Conservation (phyloP, 1,140 invertebrate genomes). For the Drosophila ohnishii region DNA sequence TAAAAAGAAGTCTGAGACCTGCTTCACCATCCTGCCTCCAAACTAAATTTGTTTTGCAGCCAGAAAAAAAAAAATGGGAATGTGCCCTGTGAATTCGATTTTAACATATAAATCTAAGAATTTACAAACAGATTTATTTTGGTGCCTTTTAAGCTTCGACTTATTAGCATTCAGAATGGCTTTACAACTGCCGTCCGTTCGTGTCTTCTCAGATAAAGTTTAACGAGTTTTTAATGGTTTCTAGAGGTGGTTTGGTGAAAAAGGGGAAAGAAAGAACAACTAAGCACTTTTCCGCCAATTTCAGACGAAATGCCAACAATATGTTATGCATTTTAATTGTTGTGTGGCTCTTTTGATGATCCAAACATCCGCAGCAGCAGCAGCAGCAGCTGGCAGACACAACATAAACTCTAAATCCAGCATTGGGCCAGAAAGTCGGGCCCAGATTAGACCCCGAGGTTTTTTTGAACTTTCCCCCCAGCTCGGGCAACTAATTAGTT, state of each 20-base stretch:
- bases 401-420: constrained; percentile 22
- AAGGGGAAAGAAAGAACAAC: neutral
- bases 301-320: constrained; percentile 14
- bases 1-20: constrained; percentile 1
- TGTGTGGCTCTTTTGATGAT: constrained; percentile 18
- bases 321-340: constrained; percentile 24
- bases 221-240: constrained; percentile 25
- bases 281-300: constrained; percentile 6
- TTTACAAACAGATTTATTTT: constrained; percentile 7
- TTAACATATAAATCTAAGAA: constrained; percentile 9
- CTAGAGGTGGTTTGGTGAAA: neutral
- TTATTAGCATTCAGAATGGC: constrained; percentile 9
- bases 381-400: constrained; percentile 3
- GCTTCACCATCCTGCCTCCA: neutral
- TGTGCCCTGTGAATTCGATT: neutral
- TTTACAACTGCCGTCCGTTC: neutral
- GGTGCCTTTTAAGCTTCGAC: neutral
- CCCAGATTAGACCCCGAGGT: constrained; percentile 13
- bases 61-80: neutral
- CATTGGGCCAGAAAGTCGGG: constrained; percentile 10
- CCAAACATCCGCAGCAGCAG: constrained; percentile 7
- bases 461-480: constrained; percentile 6
- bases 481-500: constrained; percentile 58
- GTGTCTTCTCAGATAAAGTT: constrained; percentile 2
- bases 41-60: constrained; percentile 12